Base-by-base conservation (phyloP, 1,140 invertebrate species). In the Drosophila kanapiae region DNA sequence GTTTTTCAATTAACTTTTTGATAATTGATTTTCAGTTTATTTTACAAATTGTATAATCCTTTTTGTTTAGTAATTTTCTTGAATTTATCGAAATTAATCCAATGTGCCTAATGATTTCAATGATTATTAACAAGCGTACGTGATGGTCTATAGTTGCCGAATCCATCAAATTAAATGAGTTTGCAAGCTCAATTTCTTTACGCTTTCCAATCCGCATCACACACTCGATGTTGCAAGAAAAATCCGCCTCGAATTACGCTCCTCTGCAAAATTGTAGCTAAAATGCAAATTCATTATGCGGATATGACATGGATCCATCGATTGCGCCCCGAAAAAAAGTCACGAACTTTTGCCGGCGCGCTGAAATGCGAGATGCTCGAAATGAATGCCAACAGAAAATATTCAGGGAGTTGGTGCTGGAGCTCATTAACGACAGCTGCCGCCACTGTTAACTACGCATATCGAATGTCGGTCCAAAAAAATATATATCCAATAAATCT, bases 281-380 rank as follows among this genome's bases (percentile, higher is more conserved):
- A 70, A 70, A 67, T 70, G 67, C 67, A 70, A 70, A 70, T 70
- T 70, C 47, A 70, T 67, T 70, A 69, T 69, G 65, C 65, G 65
- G 65, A 69, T 69, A 69, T 69, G 65, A 65, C 60, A 65, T 35
- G 63, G n/a, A 65, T 62, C 61, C 45, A 29, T 40, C 45, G 27
- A 48, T 68, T 49, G 8, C 11, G 29, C 14, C 23, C 54, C 14
- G 10, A 40, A 47, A 68, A 68, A 42, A 53, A 70, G 47, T 37
- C 67, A 68, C 62, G 67, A 70, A 67, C 48, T 45, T 27, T 47
- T 61, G 56, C 23, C 27, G 45, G 42, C 45, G 14, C 56, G 58
- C 16, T 49, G 57, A 61, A 59, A 47, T 58, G 35, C 27, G 64
- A 80, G 78, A 76, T 80, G 54, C 43, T 37, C n/a, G 18, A 67